Conservation (phyloP, 2,797 vertebrate genomes). For the Rhinoraja longicauda region DNA sequence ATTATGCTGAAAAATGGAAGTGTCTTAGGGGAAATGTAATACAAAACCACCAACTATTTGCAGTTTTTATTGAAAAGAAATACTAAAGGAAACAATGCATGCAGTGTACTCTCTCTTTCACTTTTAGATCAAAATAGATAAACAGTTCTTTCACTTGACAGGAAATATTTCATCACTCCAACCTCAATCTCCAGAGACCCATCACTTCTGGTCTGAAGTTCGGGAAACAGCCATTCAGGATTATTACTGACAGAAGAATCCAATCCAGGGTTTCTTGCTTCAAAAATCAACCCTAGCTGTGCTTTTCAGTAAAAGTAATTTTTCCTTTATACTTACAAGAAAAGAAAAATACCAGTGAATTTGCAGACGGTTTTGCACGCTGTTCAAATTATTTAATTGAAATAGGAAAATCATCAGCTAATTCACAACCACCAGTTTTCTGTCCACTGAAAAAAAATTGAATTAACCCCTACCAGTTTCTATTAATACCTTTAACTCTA, state of each 20-base stretch:
- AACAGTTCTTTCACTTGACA: neutral
- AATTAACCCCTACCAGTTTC: neutral
- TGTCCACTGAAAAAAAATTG: neutral
- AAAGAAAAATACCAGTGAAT: neutral
- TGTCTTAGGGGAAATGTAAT: too few species aligned
- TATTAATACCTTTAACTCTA: neutral
- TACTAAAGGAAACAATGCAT: neutral
- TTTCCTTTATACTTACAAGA: neutral
- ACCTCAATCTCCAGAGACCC: neutral
- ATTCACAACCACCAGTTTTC: neutral
- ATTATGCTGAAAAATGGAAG: too few species aligned
- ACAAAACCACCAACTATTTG: neutral
- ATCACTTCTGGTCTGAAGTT: slow-evolving; percentile 2
- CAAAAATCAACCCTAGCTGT: neutral
- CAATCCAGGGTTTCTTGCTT: neutral
- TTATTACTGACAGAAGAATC: neutral
- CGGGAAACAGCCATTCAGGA: slow-evolving; percentile 15
- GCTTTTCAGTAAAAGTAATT: neutral
- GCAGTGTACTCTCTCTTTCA: neutral
- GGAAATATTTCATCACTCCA: slow-evolving; percentile 12
- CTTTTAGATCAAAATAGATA: slow-evolving; percentile 9
- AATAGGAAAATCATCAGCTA: neutral
- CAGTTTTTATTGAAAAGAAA: neutral
- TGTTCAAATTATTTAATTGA: neutral
- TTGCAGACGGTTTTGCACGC: neutral